Base-by-base conservation (phyloP, 2,113 vertebrate species). In the Lophura nycthemera region DNA sequence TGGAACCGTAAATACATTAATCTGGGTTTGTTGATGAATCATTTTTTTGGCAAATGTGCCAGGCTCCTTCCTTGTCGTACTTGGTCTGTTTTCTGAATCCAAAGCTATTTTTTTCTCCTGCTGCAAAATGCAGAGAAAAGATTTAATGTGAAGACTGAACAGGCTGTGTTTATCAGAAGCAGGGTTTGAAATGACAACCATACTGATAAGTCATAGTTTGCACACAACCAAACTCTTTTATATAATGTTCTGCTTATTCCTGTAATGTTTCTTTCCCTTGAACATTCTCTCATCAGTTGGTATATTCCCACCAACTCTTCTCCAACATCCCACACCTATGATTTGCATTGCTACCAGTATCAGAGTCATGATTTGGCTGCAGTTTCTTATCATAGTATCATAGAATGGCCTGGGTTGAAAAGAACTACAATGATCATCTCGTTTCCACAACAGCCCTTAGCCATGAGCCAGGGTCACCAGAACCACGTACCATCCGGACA, bases 181-280 rank as follows among this genome's bases (percentile, higher is more conserved):
- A 57, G 29, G 24, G 6, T 24, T 80, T 76, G 18, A 4, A 76
- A 67, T 72, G 34, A 34, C 4, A 77, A 36, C 24, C 15, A 13
- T 56, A 38, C 13, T 36, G 12, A n/a, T 8, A 6, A 80, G 29
- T 1, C 5, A 56, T 9, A 81, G 11, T 88, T 77, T 60, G 34
- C 11, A 59, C 34, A 69, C 13, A 32, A 47, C 3, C 24, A 82
- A 30, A 22, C 3, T 7, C 27, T 69, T 85, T 63, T 76, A 54
- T 56, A 36, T 0, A 5, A 6, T 6, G 8, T 66, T 76, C 12
- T 18, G 1, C 60, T 54, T 40, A 3, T 36, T 76, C 7, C 1
- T 59, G 15, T 7, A 50, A 54, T 83, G 9, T 17, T 67, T n/a
- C 32, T 8, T 43, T 50, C 25, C 88, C 34, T 64, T 9, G 15